Evolutionary conservation across 2,113 vertebrate species (phyloP).

Genomic region (Pluvialis apricaria): DNA sequence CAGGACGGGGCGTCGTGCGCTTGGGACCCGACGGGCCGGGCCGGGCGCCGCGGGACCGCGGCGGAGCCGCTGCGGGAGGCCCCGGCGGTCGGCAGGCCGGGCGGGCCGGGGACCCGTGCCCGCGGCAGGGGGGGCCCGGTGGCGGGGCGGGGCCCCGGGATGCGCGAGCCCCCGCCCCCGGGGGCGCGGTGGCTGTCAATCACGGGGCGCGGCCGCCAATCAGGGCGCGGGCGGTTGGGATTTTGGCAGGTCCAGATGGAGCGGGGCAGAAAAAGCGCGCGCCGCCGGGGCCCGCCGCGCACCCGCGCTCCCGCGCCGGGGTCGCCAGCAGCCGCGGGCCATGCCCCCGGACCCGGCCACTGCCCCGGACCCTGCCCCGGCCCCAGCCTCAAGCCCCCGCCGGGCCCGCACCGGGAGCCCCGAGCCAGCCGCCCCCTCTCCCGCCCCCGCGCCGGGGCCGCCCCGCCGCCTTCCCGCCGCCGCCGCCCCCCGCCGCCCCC

Average conservation of each 20-base stretch:
- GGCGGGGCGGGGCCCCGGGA: background rate
- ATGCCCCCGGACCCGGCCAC: background rate
- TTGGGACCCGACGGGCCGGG: background rate
- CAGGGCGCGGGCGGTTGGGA: constrained; percentile 61
- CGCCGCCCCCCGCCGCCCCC: background rate
- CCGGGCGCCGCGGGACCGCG: background rate
- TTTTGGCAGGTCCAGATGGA: constrained; percentile 45
- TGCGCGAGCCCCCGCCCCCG: background rate
- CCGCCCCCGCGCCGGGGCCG: too few species aligned
- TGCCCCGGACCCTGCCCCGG: too few species aligned
- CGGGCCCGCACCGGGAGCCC: too few species aligned
- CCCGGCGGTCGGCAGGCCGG: background rate
- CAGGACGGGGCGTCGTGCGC: too few species aligned
- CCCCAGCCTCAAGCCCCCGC: too few species aligned
- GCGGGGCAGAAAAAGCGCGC: background rate
- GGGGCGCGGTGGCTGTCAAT: background rate
- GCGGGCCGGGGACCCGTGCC: background rate
- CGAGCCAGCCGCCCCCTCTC: too few species aligned
- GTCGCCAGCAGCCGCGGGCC: background rate
- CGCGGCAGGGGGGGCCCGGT: background rate
- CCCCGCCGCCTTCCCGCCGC: too few species aligned
- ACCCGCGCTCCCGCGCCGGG: background rate
- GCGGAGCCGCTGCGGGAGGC: background rate
- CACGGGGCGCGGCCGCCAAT: constrained; percentile 60
- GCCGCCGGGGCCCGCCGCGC: background rate